Percentiles rank a stretch among this genome's conserved stretches.
These are phyloP conservation scores for Metalampra italica DNA, from an alignment of 2,888 invertebrate species.

Conservation along the genomic window DNA sequence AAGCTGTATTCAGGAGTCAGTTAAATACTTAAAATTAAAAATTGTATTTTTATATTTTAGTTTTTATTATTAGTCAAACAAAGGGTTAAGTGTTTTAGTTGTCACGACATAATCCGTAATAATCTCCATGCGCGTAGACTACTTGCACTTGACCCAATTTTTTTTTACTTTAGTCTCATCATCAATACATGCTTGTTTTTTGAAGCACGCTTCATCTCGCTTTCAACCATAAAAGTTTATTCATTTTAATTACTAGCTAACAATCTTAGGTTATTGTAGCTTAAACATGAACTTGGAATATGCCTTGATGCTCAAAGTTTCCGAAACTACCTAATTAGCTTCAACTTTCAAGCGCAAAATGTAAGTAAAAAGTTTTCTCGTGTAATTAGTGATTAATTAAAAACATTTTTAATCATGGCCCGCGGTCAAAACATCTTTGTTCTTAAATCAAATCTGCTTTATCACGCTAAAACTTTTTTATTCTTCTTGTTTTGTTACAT, in stretches of 20 bases:
- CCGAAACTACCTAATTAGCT: slow-evolving; percentile 53
- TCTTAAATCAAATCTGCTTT: not conserved
- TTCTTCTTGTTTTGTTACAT: not conserved
- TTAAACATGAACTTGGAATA: slow-evolving; percentile 33
- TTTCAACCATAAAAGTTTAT: no score
- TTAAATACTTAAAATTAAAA: no score
- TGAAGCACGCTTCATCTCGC: no score
- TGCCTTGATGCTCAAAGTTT: slow-evolving; percentile 50
- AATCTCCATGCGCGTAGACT: no score
- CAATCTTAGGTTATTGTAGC: not conserved
- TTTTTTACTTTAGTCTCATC: no score
- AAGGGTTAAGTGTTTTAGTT: no score
- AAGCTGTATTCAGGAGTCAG: no score
- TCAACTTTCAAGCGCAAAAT: slow-evolving; percentile 20
- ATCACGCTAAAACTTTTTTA: not conserved
- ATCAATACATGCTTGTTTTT: no score
- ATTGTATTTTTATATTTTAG: no score
- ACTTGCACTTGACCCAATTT: no score
- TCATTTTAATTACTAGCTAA: not conserved
- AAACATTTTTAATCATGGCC: slow-evolving; percentile 1
- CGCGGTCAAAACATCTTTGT: not conserved
- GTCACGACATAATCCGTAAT: no score
- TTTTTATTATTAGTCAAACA: slow-evolving; percentile 1
- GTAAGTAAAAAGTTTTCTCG: slow-evolving; percentile 8
- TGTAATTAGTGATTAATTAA: slow-evolving; percentile 9